Percentiles rank a stretch among this genome's conserved stretches.
Conservation (phyloP, 2,113 vertebrate genomes). For the Patagioenas fasciata region DNA sequence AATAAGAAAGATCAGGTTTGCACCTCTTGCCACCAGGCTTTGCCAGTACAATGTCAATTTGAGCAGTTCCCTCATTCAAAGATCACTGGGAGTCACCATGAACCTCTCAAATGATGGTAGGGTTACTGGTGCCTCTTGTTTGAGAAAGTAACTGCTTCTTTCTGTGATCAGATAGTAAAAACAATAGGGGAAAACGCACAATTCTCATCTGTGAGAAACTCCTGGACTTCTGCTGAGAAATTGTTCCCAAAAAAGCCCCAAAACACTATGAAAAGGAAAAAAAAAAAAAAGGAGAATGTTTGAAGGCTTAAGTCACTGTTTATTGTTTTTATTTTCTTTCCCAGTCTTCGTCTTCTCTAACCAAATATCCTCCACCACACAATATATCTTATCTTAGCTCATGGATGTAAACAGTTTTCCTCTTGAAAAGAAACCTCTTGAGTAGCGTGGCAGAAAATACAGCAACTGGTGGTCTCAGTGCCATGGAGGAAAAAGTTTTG, state of each 20-base stretch:
- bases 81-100: neutral
- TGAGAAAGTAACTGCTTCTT: neutral
- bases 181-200: neutral
- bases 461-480: conserved; percentile 13
- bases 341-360: neutral
- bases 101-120: neutral
- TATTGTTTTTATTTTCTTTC: conserved; percentile 18
- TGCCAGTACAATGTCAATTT: neutral
- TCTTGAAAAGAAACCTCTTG: neutral
- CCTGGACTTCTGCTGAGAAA: neutral
- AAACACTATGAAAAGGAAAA: neutral
- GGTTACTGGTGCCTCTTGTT: neutral
- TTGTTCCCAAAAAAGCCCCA: neutral
- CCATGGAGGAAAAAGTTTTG: neutral
- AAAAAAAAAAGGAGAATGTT: neutral
- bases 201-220: neutral
- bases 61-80: neutral
- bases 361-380: conserved; percentile 1
- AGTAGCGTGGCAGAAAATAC: neutral
- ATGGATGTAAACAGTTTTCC: neutral
- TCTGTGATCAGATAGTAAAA: neutral
- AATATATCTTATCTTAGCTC: conserved; percentile 8
- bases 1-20: neutral
- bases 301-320: conserved; percentile 14
- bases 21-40: neutral